A percentile compares a stretch with the other conserved stretches of the same genome.
These are phyloP conservation scores for Cyphomyrmex costatus DNA, from an alignment of 1,140 invertebrate genomes.

Conservation along the genomic window DNA sequence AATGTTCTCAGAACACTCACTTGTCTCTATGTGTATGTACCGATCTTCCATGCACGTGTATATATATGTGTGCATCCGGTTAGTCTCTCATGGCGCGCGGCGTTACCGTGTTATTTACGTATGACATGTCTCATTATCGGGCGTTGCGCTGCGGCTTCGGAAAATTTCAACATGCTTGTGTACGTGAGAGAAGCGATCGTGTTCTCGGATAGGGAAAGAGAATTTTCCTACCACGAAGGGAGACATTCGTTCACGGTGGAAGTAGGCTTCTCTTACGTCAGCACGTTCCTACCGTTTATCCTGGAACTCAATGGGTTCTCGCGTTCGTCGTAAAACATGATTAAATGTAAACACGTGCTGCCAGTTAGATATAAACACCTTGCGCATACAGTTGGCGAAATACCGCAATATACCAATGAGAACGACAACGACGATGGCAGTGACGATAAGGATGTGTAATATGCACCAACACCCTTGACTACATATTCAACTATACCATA, in stretches of 20 bases:
- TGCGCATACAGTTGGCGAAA: slow-evolving; percentile 7
- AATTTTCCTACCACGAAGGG: slow-evolving; percentile 43
- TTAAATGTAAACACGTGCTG: slow-evolving; percentile 69
- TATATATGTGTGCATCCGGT: slow-evolving; percentile 1
- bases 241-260: slow-evolving; percentile 48
- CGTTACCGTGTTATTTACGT: slow-evolving; percentile 64
- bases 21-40: slow-evolving; percentile 54
- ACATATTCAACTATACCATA: slow-evolving; percentile 1
- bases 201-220: background rate
- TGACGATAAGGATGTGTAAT: background rate
- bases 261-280: slow-evolving; percentile 35
- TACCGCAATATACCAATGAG: slow-evolving; percentile 16
- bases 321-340: slow-evolving; percentile 63
- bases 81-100: slow-evolving; percentile 33
- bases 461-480: background rate
- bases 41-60: slow-evolving; percentile 31
- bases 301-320: slow-evolving; percentile 54
- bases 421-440: background rate
- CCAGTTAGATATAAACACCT: slow-evolving; percentile 62
- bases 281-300: slow-evolving; percentile 56
- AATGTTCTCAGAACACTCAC: slow-evolving; percentile 58
- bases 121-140: slow-evolving; percentile 65
- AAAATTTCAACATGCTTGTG: slow-evolving; percentile 54
- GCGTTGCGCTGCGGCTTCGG: slow-evolving; percentile 26
- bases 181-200: slow-evolving; percentile 3